Evolutionary conservation across 1,140 invertebrate genomes (phyloP).

Genomic region (Calosoma granatense): DNA sequence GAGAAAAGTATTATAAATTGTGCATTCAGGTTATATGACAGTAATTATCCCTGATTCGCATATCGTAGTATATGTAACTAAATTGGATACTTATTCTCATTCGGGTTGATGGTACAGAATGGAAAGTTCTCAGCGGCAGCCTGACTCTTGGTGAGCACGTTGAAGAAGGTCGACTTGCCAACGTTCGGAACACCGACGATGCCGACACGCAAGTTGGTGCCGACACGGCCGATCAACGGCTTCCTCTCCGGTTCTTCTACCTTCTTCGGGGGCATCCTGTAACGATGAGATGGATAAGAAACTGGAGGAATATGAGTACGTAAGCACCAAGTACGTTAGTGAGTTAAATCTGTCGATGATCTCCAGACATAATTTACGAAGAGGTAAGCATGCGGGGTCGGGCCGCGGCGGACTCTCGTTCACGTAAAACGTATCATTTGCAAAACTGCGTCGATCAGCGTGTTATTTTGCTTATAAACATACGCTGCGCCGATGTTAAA

Average conservation of each 20-base stretch:
- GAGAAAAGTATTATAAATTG: too few relatives aligned
- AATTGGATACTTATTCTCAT: slow-evolving; percentile 95
- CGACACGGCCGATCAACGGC: slow-evolving; percentile 91
- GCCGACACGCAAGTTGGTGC: slow-evolving; percentile 94
- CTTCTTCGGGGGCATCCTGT: slow-evolving; percentile 87
- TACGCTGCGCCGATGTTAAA: slow-evolving; percentile 2
- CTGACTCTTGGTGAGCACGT: slow-evolving; percentile 93
- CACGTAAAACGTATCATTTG: slow-evolving; percentile 3
- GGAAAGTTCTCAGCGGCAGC: slow-evolving; percentile 97
- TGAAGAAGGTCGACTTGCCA: slow-evolving; percentile 99
- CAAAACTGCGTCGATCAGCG: slow-evolving; percentile 3
- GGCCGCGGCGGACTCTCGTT: too few relatives aligned
- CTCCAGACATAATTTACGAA: neutral
- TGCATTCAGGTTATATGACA: too few relatives aligned
- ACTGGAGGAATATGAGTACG: too few relatives aligned
- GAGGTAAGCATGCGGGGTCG: neutral
- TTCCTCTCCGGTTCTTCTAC: slow-evolving; percentile 78
- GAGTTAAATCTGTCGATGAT: neutral
- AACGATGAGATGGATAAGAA: too few relatives aligned
- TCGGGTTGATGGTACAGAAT: slow-evolving; percentile 99
- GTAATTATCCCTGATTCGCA: too few relatives aligned
- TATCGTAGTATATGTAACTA: slow-evolving; percentile 19
- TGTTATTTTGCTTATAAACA: slow-evolving; percentile 8
- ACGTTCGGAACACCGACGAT: slow-evolving; percentile 96
- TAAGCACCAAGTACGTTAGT: too few relatives aligned